Evolutionary conservation across 2,113 vertebrate genomes (phyloP), one percentile per base, ranked within the genome.

Genomic region (Halcyon senegalensis): DNA sequence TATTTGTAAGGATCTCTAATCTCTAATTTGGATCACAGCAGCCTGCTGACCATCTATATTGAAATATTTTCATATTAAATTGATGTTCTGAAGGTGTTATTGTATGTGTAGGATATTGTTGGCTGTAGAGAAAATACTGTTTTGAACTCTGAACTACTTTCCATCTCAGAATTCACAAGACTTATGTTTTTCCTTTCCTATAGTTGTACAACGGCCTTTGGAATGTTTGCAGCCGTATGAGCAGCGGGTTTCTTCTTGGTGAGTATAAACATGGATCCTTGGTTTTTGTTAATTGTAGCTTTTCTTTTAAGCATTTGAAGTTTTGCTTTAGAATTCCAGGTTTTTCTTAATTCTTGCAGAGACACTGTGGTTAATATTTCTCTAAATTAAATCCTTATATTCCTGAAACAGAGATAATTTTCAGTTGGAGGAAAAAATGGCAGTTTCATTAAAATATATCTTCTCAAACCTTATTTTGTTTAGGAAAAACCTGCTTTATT

Each of bases 141-240:
- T 78, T 86, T 72, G 3, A 79, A 44, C 53, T 59, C 9, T 30
- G 16, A 76, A 35, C 25, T 93, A 33, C 25, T 76, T 90, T 7
- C 18, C 77, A 67, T 62, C 48, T 77, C 13, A 41, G 84, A 80
- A 84, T 63, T 97, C 46, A 88, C 19, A 7, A 55, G 37, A 39
- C 37, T 75, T 77, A 16, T 73, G 30, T 90, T 94, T 91, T 96
- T 78, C 27, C n/a, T 92, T 92, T 46, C 51, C 39, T 93, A 1
- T 43, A 97, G 96, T 60, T 77, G 10, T 24, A 43, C 82, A 67
- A 8, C 63, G 75, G 68, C 27, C 24, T 78, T 85, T 51, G 90
- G 85, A 86, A 94, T 96, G 94, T 77, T 88, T 59, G 46, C 58
- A 88, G 33, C 85, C 51, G 2, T 70, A 16, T 96, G 77, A 93